Conservation (phyloP, 1,140 invertebrate species). For the Plodia interpunctella region DNA sequence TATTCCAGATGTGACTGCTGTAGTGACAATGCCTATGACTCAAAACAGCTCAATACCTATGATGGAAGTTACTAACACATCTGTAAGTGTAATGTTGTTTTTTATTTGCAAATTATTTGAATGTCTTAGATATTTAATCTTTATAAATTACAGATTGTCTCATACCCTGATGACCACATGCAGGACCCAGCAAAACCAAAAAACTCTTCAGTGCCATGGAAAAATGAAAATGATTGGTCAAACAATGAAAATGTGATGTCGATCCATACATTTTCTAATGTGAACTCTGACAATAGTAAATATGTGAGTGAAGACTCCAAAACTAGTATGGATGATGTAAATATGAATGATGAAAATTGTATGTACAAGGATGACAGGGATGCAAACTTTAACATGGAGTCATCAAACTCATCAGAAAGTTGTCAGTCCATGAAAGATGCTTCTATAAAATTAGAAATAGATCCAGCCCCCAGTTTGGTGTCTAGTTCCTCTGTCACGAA, state of each 20-base stretch:
- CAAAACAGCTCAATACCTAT: slow-evolving; percentile 67
- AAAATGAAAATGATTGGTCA: slow-evolving; percentile 58
- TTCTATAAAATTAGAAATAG: slow-evolving; percentile 52
- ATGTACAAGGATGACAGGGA: slow-evolving; percentile 68
- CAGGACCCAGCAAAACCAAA: slow-evolving; percentile 68
- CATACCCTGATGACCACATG: slow-evolving; percentile 63
- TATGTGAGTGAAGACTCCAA: slow-evolving; percentile 70
- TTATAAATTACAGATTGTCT: slow-evolving; percentile 54
- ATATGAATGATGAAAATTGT: slow-evolving; percentile 65
- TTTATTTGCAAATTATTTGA: slow-evolving; percentile 2
- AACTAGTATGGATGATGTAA: slow-evolving; percentile 65
- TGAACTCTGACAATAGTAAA: slow-evolving; percentile 56
- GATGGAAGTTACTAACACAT: slow-evolving; percentile 71
- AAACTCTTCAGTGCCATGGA: slow-evolving; percentile 64
- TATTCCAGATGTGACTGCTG: slow-evolving; percentile 44
- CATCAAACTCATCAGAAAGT: slow-evolving; percentile 70
- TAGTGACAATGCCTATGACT: slow-evolving; percentile 66
- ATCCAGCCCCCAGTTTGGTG: slow-evolving; percentile 42
- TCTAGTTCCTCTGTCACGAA: slow-evolving; percentile 50
- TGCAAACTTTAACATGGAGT: slow-evolving; percentile 71
- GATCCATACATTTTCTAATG: slow-evolving; percentile 53
- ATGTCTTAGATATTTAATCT: slow-evolving; percentile 10
- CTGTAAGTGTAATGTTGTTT: slow-evolving; percentile 44
- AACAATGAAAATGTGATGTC: slow-evolving; percentile 60
- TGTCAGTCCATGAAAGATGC: slow-evolving; percentile 67